Evolutionary conservation across 2,888 invertebrate species (phyloP).

Genomic region (Pyrochroa serraticornis): DNA sequence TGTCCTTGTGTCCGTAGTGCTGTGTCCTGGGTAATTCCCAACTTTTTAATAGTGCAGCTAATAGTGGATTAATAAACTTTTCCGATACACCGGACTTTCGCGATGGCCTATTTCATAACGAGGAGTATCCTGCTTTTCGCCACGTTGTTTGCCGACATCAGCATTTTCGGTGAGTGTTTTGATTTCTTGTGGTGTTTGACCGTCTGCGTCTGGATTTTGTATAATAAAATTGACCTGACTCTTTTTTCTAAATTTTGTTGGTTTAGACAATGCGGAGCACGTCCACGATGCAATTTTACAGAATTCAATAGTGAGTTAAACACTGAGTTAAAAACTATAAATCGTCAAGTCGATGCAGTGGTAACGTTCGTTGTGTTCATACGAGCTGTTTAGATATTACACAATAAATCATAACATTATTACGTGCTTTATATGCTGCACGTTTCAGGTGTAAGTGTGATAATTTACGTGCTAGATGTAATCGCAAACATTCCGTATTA

Average conservation of each 20-base stretch:
- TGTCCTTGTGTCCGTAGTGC: background rate
- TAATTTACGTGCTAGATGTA: constrained; percentile 1
- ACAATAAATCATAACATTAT: background rate
- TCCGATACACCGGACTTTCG: constrained; percentile 7
- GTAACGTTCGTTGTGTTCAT: too few species aligned
- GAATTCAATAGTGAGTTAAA: too few species aligned
- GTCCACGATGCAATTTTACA: too few species aligned
- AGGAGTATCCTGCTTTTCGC: constrained; percentile 29
- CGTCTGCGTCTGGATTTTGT: background rate
- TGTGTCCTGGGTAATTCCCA: constrained; percentile 1
- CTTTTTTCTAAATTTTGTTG: too few species aligned
- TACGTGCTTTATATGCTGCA: constrained; percentile 1
- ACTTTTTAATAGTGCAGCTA: constrained; percentile 10
- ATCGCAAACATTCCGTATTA: too few species aligned
- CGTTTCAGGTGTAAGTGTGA: background rate
- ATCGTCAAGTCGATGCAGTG: too few species aligned
- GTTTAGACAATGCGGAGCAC: too few species aligned
- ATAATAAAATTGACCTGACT: too few species aligned
- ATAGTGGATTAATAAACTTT: constrained; percentile 18
- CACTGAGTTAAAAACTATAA: too few species aligned
- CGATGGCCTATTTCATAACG: constrained; percentile 31
- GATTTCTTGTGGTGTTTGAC: background rate
- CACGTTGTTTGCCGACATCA: constrained; percentile 28
- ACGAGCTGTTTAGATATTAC: too few species aligned
- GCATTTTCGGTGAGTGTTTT: constrained; percentile 31